Conservation (phyloP, 2,797 vertebrate genomes). For the Chloroceryle amazona region DNA sequence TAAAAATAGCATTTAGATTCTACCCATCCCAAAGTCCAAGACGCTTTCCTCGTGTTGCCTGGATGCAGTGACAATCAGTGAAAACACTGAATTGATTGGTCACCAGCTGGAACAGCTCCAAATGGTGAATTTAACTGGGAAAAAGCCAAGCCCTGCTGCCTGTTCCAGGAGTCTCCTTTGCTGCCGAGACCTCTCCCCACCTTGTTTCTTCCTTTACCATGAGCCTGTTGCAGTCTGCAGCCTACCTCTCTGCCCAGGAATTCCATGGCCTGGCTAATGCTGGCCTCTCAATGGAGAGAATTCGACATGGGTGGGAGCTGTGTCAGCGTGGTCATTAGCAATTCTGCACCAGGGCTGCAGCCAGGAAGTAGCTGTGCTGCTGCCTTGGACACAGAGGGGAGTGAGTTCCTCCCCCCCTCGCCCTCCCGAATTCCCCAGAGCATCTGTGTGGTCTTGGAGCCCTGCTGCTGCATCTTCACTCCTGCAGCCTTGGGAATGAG, state of each 20-base stretch:
- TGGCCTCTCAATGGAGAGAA: background rate
- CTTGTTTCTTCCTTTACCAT: background rate
- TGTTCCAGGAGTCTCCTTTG: background rate
- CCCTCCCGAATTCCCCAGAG: background rate
- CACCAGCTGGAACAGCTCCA: conserved; percentile 50
- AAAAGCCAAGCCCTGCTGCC: background rate
- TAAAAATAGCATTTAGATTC: conserved; percentile 69
- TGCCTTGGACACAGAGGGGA: conserved; percentile 20
- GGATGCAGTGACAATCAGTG: conserved; percentile 46
- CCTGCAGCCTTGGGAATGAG: background rate
- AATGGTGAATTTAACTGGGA: background rate
- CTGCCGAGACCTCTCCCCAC: background rate
- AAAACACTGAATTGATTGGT: conserved; percentile 34
- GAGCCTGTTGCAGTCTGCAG: background rate
- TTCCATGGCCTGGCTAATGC: background rate
- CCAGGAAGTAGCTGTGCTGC: conserved; percentile 51
- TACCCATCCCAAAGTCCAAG: conserved; percentile 68
- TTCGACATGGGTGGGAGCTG: background rate
- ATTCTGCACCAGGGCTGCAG: conserved; percentile 50
- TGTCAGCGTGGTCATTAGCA: conserved; percentile 27
- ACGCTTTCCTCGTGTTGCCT: conserved; percentile 52
- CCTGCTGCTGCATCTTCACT: background rate
- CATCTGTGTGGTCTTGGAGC: conserved; percentile 27
- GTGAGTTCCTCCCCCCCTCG: background rate
- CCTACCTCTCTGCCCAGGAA: background rate